A percentile compares a stretch with the other conserved stretches of the same genome.
Evolutionary conservation across 2,797 vertebrate genomes (phyloP).

Genomic region (Huso huso): DNA sequence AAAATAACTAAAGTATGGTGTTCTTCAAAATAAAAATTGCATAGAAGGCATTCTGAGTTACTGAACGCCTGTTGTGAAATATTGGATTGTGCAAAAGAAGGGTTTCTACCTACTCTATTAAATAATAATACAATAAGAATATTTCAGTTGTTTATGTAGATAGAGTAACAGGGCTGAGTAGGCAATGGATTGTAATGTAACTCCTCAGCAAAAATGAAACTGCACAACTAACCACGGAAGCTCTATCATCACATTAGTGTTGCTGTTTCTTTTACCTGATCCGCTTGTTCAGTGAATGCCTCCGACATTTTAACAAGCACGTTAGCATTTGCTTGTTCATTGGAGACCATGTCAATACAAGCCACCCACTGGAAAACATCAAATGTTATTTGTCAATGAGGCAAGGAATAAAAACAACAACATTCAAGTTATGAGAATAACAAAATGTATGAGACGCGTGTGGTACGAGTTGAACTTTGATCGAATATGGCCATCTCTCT

Average conservation of each 20-base stretch:
- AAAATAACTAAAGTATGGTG: neutral
- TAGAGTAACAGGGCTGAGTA: too few relatives aligned
- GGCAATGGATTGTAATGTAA: neutral
- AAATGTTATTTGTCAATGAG: constrained; percentile 2
- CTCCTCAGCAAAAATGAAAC: neutral
- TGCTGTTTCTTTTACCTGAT: constrained; percentile 63
- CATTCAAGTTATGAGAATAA: neutral
- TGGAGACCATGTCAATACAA: constrained; percentile 63
- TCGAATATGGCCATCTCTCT: too few relatives aligned
- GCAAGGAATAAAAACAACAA: neutral
- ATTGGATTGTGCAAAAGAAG: too few relatives aligned
- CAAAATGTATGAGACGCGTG: neutral
- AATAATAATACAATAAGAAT: too few relatives aligned
- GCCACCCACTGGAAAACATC: constrained; percentile 61
- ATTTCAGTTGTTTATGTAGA: too few relatives aligned
- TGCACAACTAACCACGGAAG: neutral
- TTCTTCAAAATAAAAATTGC: neutral
- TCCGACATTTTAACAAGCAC: constrained; percentile 62
- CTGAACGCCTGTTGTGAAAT: too few relatives aligned
- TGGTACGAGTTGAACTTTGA: too few relatives aligned
- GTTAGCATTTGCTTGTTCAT: constrained; percentile 60
- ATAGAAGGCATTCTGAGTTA: neutral
- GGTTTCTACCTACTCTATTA: too few relatives aligned
- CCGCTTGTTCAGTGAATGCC: constrained; percentile 78
- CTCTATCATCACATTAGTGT: neutral